Percentiles rank a stretch among this genome's conserved stretches.
Conservation (phyloP, 2,797 vertebrate genomes). For the Falco cherrug region DNA sequence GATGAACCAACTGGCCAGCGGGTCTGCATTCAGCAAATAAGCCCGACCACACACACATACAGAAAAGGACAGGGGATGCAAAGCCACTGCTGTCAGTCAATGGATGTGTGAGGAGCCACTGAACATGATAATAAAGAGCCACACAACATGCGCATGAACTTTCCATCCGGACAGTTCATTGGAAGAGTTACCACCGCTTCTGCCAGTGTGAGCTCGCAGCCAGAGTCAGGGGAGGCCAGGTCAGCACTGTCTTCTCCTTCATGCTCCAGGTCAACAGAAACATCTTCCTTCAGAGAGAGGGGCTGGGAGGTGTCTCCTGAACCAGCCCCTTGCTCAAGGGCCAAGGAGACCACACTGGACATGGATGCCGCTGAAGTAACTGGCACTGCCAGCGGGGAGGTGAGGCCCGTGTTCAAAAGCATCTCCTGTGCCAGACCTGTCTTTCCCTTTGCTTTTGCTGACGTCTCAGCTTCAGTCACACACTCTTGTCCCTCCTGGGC, state of each 20-base stretch:
- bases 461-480: background rate
- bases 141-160: slow-evolving; percentile 77
- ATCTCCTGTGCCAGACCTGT: background rate
- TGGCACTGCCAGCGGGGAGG: background rate
- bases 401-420: background rate
- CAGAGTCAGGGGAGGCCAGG: slow-evolving; percentile 74
- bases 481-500: background rate
- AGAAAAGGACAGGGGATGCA: slow-evolving; percentile 69
- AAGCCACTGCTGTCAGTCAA: slow-evolving; percentile 73
- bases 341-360: background rate
- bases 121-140: slow-evolving; percentile 72
- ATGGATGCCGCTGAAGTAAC: background rate
- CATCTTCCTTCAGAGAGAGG: slow-evolving; percentile 11
- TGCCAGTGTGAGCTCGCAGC: slow-evolving; percentile 79
- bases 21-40: slow-evolving; percentile 67
- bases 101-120: slow-evolving; percentile 70
- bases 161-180: slow-evolving; percentile 58
- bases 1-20: slow-evolving; percentile 53
- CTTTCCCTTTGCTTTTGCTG: background rate
- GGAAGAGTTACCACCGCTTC: slow-evolving; percentile 79
- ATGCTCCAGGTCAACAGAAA: background rate
- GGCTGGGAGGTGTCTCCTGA: slow-evolving; percentile 28
- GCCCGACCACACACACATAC: slow-evolving; percentile 68
- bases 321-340: background rate
- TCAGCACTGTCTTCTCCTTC: slow-evolving; percentile 57